Percentiles rank a stretch among this genome's conserved stretches.
Conservation (phyloP, 2,888 invertebrate genomes). For the Himalopsyche tibetana region DNA sequence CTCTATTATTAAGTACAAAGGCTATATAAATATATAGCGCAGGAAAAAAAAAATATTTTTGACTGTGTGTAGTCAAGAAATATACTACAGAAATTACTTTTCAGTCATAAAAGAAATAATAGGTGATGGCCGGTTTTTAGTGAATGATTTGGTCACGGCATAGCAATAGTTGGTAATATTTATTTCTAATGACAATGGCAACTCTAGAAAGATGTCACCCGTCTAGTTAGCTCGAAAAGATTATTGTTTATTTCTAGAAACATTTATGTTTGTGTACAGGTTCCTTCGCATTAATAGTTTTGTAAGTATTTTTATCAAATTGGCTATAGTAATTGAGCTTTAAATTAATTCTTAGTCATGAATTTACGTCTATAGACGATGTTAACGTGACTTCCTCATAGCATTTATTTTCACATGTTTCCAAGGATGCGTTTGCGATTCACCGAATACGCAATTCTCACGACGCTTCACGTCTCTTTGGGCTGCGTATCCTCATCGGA, state of each 20-base stretch:
- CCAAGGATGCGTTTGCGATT: conserved; percentile 56
- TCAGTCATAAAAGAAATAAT: too few species aligned
- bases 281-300: conserved; percentile 48
- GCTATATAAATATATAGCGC: too few species aligned
- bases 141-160: too few species aligned
- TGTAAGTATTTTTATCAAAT: conserved; percentile 46
- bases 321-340: neutral
- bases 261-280: conserved; percentile 56
- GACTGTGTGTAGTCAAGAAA: too few species aligned
- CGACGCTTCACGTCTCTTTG: neutral
- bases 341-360: neutral
- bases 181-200: conserved; percentile 47
- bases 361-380: neutral
- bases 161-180: too few species aligned
- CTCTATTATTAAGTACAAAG: too few species aligned
- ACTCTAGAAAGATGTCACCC: conserved; percentile 61
- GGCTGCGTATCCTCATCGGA: neutral
- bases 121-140: too few species aligned
- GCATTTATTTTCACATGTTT: conserved; percentile 54
- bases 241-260: conserved; percentile 61
- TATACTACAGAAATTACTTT: too few species aligned
- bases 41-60: too few species aligned
- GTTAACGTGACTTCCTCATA: conserved; percentile 50
- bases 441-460: conserved; percentile 34
- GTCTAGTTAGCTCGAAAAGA: conserved; percentile 50